These are phyloP conservation scores for Epirrhoe alternata DNA, from an alignment of 2,888 invertebrate genomes.

Conservation along the genomic window DNA sequence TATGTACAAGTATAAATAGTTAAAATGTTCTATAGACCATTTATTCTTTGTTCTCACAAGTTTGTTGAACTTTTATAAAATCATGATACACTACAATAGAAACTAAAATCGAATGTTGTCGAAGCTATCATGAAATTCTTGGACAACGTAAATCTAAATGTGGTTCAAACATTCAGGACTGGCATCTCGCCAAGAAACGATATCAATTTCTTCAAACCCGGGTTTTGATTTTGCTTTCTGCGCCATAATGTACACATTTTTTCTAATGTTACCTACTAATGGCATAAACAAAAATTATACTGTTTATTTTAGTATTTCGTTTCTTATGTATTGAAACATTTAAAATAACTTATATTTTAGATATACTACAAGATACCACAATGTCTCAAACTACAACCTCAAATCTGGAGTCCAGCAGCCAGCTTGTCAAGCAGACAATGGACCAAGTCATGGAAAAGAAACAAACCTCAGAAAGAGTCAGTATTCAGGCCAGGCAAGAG, in stretches of 20 bases:
- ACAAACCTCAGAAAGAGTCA: constrained; percentile 72
- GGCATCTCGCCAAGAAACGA: constrained; percentile 67
- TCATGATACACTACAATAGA: constrained; percentile 15
- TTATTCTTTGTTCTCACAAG: constrained; percentile 1
- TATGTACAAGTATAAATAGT: neutral
- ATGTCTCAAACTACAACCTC: constrained; percentile 71
- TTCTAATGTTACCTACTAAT: constrained; percentile 45
- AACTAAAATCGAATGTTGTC: constrained; percentile 34
- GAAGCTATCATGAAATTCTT: constrained; percentile 58
- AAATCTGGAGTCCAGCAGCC: constrained; percentile 75
- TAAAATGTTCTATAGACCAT: constrained; percentile 4
- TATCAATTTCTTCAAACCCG: constrained; percentile 74
- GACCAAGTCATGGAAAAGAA: constrained; percentile 74
- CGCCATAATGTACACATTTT: constrained; percentile 59
- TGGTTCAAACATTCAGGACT: constrained; percentile 65
- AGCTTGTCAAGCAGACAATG: constrained; percentile 80
- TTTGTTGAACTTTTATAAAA: constrained; percentile 18
- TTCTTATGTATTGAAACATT: neutral
- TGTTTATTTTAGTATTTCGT: neutral
- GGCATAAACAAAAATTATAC: constrained; percentile 27
- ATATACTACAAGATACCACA: constrained; percentile 47
- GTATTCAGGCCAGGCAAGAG: constrained; percentile 80
- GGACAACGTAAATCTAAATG: constrained; percentile 74
- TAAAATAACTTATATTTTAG: constrained; percentile 52
- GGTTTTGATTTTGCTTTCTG: constrained; percentile 59